A percentile compares a stretch with the other conserved stretches of the same genome.
Conservation (phyloP, 1,140 invertebrate species). For the Drosophila biarmipes region DNA sequence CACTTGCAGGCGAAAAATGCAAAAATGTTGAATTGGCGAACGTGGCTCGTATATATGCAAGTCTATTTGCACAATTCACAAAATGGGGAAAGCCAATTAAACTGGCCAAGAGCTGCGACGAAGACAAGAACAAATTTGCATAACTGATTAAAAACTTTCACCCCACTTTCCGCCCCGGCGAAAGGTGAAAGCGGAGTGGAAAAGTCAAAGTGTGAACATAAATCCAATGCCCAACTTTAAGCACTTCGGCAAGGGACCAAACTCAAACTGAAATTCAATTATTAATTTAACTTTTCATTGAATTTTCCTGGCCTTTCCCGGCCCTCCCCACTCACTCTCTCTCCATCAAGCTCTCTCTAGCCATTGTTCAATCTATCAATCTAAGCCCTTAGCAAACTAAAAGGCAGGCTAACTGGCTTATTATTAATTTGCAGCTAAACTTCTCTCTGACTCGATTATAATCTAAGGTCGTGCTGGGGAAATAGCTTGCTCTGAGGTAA, state of each 20-base stretch:
- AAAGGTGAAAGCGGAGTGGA: conserved; percentile 14
- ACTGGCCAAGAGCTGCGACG: not conserved
- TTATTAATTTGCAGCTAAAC: conserved; percentile 23
- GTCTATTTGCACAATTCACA: conserved; percentile 52
- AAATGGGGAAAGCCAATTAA: conserved; percentile 58
- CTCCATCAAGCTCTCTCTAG: not conserved
- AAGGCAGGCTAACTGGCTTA: conserved; percentile 19
- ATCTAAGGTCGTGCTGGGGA: not conserved
- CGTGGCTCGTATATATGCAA: not conserved
- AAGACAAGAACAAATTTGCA: conserved; percentile 74
- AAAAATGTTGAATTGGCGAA: conserved; percentile 12
- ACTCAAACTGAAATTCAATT: conserved; percentile 60
- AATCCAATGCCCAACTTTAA: conserved; percentile 41
- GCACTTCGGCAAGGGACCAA: conserved; percentile 26
- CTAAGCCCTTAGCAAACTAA: conserved; percentile 15
- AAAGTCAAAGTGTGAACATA: conserved; percentile 57
- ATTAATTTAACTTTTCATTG: conserved; percentile 66
- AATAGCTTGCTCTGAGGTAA: not conserved
- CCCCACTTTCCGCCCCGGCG: conserved; percentile 48
- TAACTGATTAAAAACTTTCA: conserved; percentile 81
- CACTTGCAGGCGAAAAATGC: conserved; percentile 28
- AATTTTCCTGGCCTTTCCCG: conserved; percentile 6
- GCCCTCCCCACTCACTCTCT: fast-evolving
- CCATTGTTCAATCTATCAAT: conserved; percentile 47
- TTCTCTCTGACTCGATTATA: conserved; percentile 8